Evolutionary conservation across 2,797 vertebrate species (phyloP).

Genomic region (Notamacropus eugenii): DNA sequence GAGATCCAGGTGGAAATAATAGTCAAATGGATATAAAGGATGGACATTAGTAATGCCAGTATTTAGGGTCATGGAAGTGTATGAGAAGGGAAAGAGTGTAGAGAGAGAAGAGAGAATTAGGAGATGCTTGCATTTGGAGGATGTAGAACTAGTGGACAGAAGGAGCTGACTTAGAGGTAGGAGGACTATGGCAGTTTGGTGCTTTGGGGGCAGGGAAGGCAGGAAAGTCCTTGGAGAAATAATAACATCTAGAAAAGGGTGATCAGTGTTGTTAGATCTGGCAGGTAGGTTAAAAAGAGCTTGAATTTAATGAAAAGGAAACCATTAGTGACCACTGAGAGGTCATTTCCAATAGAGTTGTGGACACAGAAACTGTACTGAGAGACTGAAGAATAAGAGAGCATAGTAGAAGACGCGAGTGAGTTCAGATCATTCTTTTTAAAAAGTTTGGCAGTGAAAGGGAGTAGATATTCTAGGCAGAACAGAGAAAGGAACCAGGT

Average conservation of each 20-base stretch:
- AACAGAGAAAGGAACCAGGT: not conserved
- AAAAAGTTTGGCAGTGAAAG: not conserved
- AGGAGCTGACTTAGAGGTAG: not conserved
- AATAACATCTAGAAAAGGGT: not conserved
- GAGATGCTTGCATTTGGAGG: not conserved
- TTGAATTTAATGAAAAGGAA: not conserved
- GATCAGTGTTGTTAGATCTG: not conserved
- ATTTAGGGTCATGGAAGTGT: not conserved
- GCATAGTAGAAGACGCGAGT: not conserved
- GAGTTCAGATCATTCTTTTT: not conserved
- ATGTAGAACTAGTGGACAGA: not conserved
- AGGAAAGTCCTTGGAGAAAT: not conserved
- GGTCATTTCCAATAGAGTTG: not conserved
- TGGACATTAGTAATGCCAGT: not conserved
- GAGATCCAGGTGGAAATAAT: not conserved
- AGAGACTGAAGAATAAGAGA: not conserved
- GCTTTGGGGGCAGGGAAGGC: not conserved
- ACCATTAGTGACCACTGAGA: not conserved
- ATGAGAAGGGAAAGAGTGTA: not conserved
- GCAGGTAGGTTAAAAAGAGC: not conserved
- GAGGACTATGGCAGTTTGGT: not conserved
- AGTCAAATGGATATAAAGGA: not conserved
- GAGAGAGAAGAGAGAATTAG: not conserved
- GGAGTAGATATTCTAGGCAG: not conserved
- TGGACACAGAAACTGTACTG: not conserved